Conservation (phyloP, 2,888 invertebrate species). For the Drosophila nigricruria region DNA sequence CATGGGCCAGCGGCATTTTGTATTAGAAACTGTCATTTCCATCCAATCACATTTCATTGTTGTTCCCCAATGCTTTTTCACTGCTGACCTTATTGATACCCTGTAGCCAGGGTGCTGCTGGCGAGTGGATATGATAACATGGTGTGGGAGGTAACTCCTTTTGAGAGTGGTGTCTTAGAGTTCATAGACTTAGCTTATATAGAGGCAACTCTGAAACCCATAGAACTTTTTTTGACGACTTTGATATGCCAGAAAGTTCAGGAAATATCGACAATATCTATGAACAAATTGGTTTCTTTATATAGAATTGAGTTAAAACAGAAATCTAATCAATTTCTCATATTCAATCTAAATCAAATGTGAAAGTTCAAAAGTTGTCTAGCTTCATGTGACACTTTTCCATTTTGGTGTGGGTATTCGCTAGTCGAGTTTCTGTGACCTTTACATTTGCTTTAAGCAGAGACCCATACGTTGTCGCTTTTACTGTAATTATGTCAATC, state of each 20-base stretch:
- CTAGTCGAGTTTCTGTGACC: neutral
- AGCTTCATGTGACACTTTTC: neutral
- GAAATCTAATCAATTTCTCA: neutral
- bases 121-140: neutral
- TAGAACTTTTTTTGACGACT: neutral
- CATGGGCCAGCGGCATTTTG: neutral
- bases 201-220: neutral
- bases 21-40: neutral
- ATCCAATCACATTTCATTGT: constrained; percentile 22
- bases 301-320: neutral
- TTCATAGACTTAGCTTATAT: neutral
- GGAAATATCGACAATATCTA: neutral
- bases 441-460: neutral
- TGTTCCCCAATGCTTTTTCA: constrained; percentile 7
- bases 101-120: neutral
- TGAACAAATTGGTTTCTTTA: no score
- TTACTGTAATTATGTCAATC: constrained; percentile 60
- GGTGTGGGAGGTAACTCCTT: rapidly evolving
- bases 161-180: neutral
- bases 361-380: no score
- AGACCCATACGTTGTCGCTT: constrained; percentile 14
- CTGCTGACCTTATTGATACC: constrained; percentile 15
- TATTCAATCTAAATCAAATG: neutral
- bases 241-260: neutral
- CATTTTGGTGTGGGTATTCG: constrained; percentile 3